Base-by-base conservation (phyloP, 2,888 invertebrate genomes). In the Cephus sareptanus region DNA sequence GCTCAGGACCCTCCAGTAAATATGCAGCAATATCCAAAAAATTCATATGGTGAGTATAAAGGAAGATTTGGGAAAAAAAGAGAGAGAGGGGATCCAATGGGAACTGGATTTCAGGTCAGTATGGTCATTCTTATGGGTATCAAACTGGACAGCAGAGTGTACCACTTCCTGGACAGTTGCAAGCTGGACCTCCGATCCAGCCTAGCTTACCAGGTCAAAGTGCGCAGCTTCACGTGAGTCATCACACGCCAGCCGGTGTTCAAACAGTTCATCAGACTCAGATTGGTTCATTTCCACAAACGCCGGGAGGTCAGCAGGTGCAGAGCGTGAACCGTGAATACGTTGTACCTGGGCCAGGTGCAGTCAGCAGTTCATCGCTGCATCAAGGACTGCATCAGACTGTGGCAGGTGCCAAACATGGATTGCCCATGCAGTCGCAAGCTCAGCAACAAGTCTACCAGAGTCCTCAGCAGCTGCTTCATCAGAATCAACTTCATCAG, bases 201-300 rank as follows among this genome's bases (percentile, higher is more conserved):
- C 90, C 90, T 23, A 89, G 87, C 83, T 85, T 91, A 71, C 89
- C 91, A 6, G 90, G 90, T 31, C 91, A 90, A 83, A 89, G 89
- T 82, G 90, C 91, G 71, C 91, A 91, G 76, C 87, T 91, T 69
- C 91, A 91, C 80, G 91, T 91, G 76, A 89, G 89, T 75, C 91
- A 91, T 81, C 89, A 90, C 70, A 86, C 90, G 31, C 90, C 91
- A 69, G 88, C 89, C 37, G 90, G 86, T 74, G 90, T 90, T 73
- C 90, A 91, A 81, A 90, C 90, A 79, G 90, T 90, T 78, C 90
- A 90, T 86, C 90, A 90, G 79, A 90, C 91, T 23, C 91, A 91
- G 80, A 86, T 91, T 75, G 81, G 89, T 69, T 82, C 84, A 75
- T 90, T 88, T 76, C 86, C 86, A 56, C 90, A 89, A 83, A 77